Percentiles rank a stretch among this genome's conserved stretches.
Evolutionary conservation across 2,888 invertebrate species (phyloP).

Genomic region (Loripinus fragilis): DNA sequence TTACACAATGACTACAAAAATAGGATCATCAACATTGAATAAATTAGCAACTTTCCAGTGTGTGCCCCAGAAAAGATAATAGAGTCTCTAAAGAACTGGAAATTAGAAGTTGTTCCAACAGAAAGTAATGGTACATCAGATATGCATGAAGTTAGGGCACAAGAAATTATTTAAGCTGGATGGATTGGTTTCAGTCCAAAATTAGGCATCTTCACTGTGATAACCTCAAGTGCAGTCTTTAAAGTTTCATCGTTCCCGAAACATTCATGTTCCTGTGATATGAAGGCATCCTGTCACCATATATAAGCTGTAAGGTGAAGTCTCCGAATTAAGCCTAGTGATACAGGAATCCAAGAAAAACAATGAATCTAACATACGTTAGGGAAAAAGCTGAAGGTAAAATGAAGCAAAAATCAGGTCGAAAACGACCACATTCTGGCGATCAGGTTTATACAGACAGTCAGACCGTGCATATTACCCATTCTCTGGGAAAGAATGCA

Average conservation of each 20-base stretch:
- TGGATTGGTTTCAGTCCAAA: not conserved
- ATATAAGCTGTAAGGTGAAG: not conserved
- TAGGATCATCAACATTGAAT: too few relatives aligned
- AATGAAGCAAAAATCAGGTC: not conserved
- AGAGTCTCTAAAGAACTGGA: too few relatives aligned
- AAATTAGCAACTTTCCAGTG: too few relatives aligned
- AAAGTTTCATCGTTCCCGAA: not conserved
- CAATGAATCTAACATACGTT: not conserved
- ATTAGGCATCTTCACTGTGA: not conserved
- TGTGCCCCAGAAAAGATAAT: too few relatives aligned
- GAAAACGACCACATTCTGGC: not conserved
- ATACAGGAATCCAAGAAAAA: not conserved
- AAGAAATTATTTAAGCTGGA: not conserved
- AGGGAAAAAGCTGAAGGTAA: not conserved
- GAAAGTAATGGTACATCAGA: not conserved
- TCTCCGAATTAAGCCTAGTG: not conserved
- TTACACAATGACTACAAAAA: too few relatives aligned
- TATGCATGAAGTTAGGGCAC: not conserved
- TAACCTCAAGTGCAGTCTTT: not conserved
- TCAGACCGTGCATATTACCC: too few relatives aligned
- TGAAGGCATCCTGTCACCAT: not conserved
- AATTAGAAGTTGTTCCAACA: too few relatives aligned
- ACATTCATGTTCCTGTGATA: not conserved
- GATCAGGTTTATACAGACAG: not conserved
- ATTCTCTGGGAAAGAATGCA: too few relatives aligned